Conservation (phyloP, 1,140 invertebrate genomes). For the Steinernema khuongi region DNA sequence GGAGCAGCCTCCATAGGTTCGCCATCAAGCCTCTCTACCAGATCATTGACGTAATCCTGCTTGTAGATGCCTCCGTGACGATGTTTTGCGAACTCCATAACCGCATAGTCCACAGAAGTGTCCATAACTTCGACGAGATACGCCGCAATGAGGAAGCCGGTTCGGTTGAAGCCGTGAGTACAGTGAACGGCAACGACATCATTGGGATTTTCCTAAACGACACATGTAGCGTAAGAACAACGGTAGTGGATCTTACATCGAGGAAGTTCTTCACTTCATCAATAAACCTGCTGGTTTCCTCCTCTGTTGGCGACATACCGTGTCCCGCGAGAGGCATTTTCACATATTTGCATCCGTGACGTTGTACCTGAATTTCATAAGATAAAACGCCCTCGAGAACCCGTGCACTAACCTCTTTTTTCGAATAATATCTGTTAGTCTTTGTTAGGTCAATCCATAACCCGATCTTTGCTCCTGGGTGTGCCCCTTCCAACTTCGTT, state of each 20-base stretch:
- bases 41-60: conserved; percentile 65
- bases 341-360: conserved; percentile 64
- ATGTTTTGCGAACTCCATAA: conserved; percentile 70
- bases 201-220: conserved; percentile 37
- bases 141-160: conserved; percentile 82
- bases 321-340: conserved; percentile 65
- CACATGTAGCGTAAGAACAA: not conserved
- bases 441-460: conserved; percentile 94
- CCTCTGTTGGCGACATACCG: conserved; percentile 53
- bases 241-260: conserved; percentile 30
- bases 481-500: conserved; percentile 15
- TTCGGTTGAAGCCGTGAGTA: conserved; percentile 97
- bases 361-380: conserved; percentile 66
- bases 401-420: conserved; percentile 74
- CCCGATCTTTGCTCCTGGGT: conserved; percentile 69
- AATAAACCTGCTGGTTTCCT: conserved; percentile 59
- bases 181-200: conserved; percentile 75
- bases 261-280: conserved; percentile 50
- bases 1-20: conserved; percentile 32
- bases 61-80: conserved; percentile 70
- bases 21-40: conserved; percentile 44
- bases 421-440: conserved; percentile 84
- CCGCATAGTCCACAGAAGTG: conserved; percentile 73
- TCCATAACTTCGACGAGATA: conserved; percentile 76
- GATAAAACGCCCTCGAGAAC: conserved; percentile 77